Base-by-base conservation (phyloP, 2,888 invertebrate genomes). In the Hedychridium roseum region DNA sequence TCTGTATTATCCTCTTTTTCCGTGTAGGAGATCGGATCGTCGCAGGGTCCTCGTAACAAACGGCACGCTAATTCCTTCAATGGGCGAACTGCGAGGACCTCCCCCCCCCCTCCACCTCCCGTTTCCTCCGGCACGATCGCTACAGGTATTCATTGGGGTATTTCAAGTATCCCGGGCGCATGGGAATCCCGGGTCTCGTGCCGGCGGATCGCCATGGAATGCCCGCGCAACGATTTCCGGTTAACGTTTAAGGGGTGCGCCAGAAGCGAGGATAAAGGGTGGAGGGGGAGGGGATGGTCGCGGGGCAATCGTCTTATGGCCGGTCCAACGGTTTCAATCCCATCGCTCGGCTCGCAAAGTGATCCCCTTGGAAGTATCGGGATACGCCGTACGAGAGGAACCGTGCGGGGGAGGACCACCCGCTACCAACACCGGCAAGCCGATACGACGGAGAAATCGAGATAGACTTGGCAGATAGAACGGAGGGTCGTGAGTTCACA, bases 121-220 rank as follows among this genome's bases (percentile, higher is more conserved):
- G n/a, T n/a, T n/a, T n/a, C n/a, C n/a, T n/a, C n/a, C n/a, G n/a
- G n/a, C n/a, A n/a, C n/a, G n/a, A n/a, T n/a, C n/a, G n/a, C n/a
- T n/a, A n/a, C n/a, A n/a, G 57, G 48, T 57, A 54, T 48, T 54
- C 41, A 42, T 42, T 27, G 31, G 53, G 46, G 49, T 46, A 54
- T 52, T 41, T 38, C 51, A 50, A 47, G 54, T 56, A 55, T 56
- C 28, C 9, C 16, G 3, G 54, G 37, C 43, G 18, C 2, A 16
- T 26, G 40, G 36, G 40, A 35, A 42, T 23, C 26, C 43, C 30
- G 34, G 49, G 42, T 51, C 50, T 49, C 46, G 28, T 43, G 44
- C 39, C n/a, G 50, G 37, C 59, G 27, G 50, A 59, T 60, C 59
- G 42, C 41, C 48, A 6, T 32, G 59, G 60, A 59, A 57, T 59